A percentile compares a stretch with the other conserved stretches of the same genome.
phyloP scores from a whole-genome alignment of 2,888 invertebrate species.

The Scaptodrosophila latifasciaeformis region DNA sequence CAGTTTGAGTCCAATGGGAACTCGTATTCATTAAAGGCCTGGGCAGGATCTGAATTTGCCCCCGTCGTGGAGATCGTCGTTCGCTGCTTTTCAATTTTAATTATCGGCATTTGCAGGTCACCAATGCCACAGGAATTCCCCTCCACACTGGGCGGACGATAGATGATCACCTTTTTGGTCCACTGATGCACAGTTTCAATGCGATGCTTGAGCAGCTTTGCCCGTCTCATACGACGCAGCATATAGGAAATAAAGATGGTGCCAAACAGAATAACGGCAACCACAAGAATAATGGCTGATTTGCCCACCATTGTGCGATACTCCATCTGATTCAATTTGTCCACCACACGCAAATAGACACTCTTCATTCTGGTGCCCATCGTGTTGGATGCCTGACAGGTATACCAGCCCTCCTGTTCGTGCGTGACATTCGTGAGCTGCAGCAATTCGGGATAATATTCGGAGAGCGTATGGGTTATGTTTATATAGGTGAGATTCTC shows the following conservation, averaged over 20 bases:
- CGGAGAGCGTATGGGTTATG: background rate
- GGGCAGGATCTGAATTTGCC: slow-evolving; percentile 78
- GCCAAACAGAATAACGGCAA: slow-evolving; percentile 76
- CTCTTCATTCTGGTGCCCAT: slow-evolving; percentile 87
- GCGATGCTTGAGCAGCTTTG: slow-evolving; percentile 86
- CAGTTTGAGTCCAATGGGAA: slow-evolving; percentile 95
- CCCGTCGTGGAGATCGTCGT: slow-evolving; percentile 80
- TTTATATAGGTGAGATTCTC: no score
- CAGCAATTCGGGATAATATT: slow-evolving; percentile 78
- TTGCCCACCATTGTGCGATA: slow-evolving; percentile 65
- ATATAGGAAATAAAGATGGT: slow-evolving; percentile 78
- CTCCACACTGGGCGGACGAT: slow-evolving; percentile 80
- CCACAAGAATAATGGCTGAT: slow-evolving; percentile 78
- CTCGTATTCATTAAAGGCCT: slow-evolving; percentile 92
- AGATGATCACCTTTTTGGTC: slow-evolving; percentile 93
- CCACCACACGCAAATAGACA: slow-evolving; percentile 89
- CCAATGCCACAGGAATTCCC: slow-evolving; percentile 63
- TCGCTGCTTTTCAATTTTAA: slow-evolving; percentile 93
- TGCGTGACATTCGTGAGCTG: slow-evolving; percentile 89
- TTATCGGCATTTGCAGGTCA: slow-evolving; percentile 83
- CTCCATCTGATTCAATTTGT: slow-evolving; percentile 54
- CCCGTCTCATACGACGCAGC: slow-evolving; percentile 82
- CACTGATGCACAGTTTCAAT: slow-evolving; percentile 91
- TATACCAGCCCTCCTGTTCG: slow-evolving; percentile 95
- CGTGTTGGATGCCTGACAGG: slow-evolving; percentile 93